Evolutionary conservation across 2,797 vertebrate species (phyloP), one percentile per base, ranked within the genome.

Genomic region (Melanotaenia parkinsoni): DNA sequence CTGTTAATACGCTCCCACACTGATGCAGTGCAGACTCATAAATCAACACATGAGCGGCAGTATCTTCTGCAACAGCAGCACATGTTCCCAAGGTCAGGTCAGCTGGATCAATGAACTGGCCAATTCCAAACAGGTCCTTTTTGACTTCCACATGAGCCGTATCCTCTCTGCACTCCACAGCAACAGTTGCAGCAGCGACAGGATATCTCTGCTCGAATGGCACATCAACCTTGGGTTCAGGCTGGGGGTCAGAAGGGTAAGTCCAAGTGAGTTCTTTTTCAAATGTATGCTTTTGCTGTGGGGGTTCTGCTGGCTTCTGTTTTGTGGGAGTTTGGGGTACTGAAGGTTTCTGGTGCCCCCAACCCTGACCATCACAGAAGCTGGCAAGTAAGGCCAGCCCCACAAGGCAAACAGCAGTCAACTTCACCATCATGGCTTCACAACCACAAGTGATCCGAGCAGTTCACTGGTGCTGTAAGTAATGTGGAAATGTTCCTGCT

Each of bases 61-160:
- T 0, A 74, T 94, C 90, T 32, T 91, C 86, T 22, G 5, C 76
- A 0, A 59, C 1, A 22, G 18, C 54, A 0, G 0, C 3, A 60
- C 94, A 94, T 5, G 5, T 6, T 73, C 94, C 93, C 54, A 95
- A 58, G 20, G 54, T 80, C 1, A 95, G 66, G 35, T 91, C 84
- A 0, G 33, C 5, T 2, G 89, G 8, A 22, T 84, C 73, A 67
- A 94, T 86, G 0, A 57, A 14, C 58, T 91, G 82, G 6, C 92
- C 91, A 5, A 26, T 88, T 2, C 92, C 90, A 82, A 91, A 93
- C 50, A 93, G 12, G 74, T 94, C 92, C 74, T 68, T 88, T 60
- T 90, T 86, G 62, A 91, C 92, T 32, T 84, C 84, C 32, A 95
- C 89, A 1, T 79, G 72, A 66, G 83, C 79, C 0, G 18, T 3